Evolutionary conservation across 1,140 invertebrate species (phyloP), one percentile per base, ranked within the genome.

Genomic region (Pinna nobilis): DNA sequence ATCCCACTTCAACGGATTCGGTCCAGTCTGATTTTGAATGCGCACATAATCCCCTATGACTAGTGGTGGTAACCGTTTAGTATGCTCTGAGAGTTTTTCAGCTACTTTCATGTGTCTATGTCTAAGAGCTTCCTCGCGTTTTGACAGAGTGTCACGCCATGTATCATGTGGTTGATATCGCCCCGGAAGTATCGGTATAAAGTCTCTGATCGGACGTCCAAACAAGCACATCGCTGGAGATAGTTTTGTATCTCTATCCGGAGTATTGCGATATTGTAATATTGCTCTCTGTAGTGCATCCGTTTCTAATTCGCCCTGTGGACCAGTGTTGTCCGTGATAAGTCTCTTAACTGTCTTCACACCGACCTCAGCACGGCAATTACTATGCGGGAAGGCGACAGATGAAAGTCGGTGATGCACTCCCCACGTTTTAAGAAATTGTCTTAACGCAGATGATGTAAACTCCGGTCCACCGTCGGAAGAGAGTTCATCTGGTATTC

Each of bases 1-100:
- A 63, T 78, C 69, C 78, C 68, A 81, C 64, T 79, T 73, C 18
- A 51, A 37, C 1, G 80, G 73, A 71, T 78, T 23, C 30, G 74
- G 69, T 25, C 80, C 74, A 55, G 53, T 67, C 51, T 79, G 74
- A 47, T 77, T 79, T 55, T 79, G 74, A 49, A 82, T 75, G 1
- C 77, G 75, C 7, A 79, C 70, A 33, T 30, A 50, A 41, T 77
- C 77, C 6, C 80, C 74, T 13, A 81, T 63, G 9, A 32, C 44
- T 18, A 80, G 60, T 20, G 68, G 71, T 49, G 76, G 76, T 3
- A 80, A 57, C 0, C 55, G 39, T 39, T 60, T 32, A 0, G 78
- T 82, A 50, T 82, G 81, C 59, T 76, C 78, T 7, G 65, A 60
- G n/a, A 63, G 39, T 25, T 57, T 18, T 55, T 80, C 76, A 4